phyloP scores from a whole-genome alignment of 1,140 invertebrate species.

The Ceratina calcarata region DNA sequence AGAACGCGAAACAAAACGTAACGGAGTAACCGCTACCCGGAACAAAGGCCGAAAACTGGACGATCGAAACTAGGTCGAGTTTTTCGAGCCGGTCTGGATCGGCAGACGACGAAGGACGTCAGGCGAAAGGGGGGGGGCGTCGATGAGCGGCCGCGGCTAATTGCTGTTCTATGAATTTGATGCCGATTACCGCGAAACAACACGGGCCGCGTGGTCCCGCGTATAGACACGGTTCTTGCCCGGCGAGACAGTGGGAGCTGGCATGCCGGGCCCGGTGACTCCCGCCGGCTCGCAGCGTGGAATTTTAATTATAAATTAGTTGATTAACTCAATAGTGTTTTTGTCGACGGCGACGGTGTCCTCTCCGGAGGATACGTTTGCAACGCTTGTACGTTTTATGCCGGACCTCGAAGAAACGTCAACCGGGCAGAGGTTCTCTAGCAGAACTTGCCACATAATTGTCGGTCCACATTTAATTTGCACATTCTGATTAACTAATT shows the following conservation, averaged over 20 bases:
- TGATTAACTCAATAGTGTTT: constrained; percentile 82
- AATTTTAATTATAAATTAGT: constrained; percentile 82
- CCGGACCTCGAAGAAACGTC: constrained; percentile 60
- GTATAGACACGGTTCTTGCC: constrained; percentile 68
- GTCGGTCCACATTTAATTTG: not conserved
- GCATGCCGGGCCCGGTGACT: constrained; percentile 25
- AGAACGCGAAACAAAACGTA: constrained; percentile 19
- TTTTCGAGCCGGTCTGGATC: constrained; percentile 51
- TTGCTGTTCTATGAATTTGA: constrained; percentile 80
- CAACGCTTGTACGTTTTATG: constrained; percentile 39
- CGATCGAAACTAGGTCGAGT: constrained; percentile 65
- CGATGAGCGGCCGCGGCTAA: constrained; percentile 70
- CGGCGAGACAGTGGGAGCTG: constrained; percentile 47
- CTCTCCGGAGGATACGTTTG: constrained; percentile 48
- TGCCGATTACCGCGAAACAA: constrained; percentile 77
- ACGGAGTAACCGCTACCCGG: constrained; percentile 32
- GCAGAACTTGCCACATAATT: not conserved
- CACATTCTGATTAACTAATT: not conserved
- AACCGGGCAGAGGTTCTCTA: constrained; percentile 70
- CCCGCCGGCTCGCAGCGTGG: constrained; percentile 69
- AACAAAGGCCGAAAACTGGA: constrained; percentile 46
- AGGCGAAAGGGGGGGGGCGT: constrained; percentile 27
- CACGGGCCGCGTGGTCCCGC: constrained; percentile 52
- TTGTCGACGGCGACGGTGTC: constrained; percentile 75
- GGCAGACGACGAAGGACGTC: constrained; percentile 32